Evolutionary conservation across 2,888 invertebrate genomes (phyloP), one percentile per base, ranked within the genome.

Genomic region (Aethes cnicana): DNA sequence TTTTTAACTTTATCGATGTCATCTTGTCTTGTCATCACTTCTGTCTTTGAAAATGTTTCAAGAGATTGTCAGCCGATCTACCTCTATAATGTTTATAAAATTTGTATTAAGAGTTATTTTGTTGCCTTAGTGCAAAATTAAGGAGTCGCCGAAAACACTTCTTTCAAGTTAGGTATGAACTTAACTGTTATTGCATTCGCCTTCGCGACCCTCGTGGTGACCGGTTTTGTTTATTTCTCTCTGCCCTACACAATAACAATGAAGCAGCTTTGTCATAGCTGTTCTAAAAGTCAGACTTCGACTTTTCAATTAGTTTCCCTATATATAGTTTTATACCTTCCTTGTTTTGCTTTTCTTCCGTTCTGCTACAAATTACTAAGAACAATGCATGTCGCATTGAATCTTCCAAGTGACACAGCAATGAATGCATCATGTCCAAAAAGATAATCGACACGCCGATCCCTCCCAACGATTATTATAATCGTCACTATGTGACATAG

Each of bases 161-260:
- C 81, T 77, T 69, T 72, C 75, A 70, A 81, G 76, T 78, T 79
- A 76, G 66, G 64, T 77, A 83, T 86, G 84, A 84, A 83, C 82
- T 81, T 85, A 85, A 88, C 81, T 84, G 84, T 87, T 87, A 88
- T 85, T 70, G 80, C 69, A 81, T 87, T 83, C 81, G 80, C 82
- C 81, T 80, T 80, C 77, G 68, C 58, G 73, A 64, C 74, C 70
- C 70, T 76, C 74, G 75, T 72, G 74, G 74, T 68, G 72, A 84
- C 82, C 81, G 80, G 85, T 85, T 86, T 84, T 78, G 66, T 84
- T 82, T 85, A 84, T 84, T 81, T 79, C 73, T 72, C 69, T 64
- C 65, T 67, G 59, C 72, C 74, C 76, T 76, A 84, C 79, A 82
- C 84, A 84, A 82, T 86, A 84, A 82, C 82, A 85, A 85, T 86